A percentile compares a stretch with the other conserved stretches of the same genome.
Conservation (phyloP, 2,888 invertebrate genomes). For the Margaritifera margaritifera region DNA sequence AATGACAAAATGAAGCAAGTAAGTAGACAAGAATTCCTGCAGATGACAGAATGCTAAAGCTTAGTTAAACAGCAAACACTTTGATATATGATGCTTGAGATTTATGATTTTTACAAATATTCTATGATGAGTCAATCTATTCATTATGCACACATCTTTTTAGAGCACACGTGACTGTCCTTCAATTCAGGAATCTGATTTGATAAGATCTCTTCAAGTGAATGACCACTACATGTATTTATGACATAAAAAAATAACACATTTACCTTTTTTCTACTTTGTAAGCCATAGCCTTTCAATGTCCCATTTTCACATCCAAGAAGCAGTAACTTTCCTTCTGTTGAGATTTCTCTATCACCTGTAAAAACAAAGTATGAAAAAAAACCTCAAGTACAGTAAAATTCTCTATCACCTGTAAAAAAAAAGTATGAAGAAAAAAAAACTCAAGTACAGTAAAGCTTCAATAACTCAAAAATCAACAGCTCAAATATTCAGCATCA, state of each 20-base stretch:
- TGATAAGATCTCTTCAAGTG: too few relatives aligned
- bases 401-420: slow-evolving; percentile 75
- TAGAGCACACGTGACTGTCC: too few relatives aligned
- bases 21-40: too few relatives aligned
- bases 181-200: too few relatives aligned
- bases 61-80: too few relatives aligned
- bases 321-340: slow-evolving; percentile 78
- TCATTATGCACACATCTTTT: too few relatives aligned
- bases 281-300: slow-evolving; percentile 77
- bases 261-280: slow-evolving; percentile 74
- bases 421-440: slow-evolving; percentile 9
- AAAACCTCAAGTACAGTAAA: not conserved
- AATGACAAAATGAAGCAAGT: too few relatives aligned
- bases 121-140: too few relatives aligned
- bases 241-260: not conserved
- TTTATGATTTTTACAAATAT: too few relatives aligned
- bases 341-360: slow-evolving; percentile 77
- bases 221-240: not conserved
- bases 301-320: slow-evolving; percentile 79
- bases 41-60: too few relatives aligned
- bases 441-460: not conserved
- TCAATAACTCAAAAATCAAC: too few relatives aligned
- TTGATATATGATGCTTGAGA: too few relatives aligned
- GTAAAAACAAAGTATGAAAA: slow-evolving; percentile 23
- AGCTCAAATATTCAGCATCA: not conserved